phyloP scores from a whole-genome alignment of 2,797 vertebrate genomes.

The Cirrhinus mrigala region DNA sequence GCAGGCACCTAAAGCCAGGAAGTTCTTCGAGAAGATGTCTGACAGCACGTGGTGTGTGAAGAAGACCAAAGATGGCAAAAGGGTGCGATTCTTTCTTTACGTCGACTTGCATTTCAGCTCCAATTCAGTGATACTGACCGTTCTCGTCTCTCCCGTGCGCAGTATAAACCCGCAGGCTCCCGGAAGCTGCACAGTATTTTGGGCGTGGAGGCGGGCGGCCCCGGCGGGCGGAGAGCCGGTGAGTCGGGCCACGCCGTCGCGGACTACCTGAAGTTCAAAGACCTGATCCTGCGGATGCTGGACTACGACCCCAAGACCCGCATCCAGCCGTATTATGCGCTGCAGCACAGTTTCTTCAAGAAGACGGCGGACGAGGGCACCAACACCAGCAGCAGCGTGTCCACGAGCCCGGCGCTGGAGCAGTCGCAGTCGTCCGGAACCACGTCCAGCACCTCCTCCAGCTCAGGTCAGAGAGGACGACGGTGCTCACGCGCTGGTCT shows the following conservation, averaged over 20 bases:
- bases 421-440: constrained; percentile 99
- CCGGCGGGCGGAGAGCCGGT: constrained; percentile 94
- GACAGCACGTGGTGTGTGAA: constrained; percentile 99
- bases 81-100: constrained; percentile 77
- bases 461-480: constrained; percentile 84
- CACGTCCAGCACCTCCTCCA: constrained; percentile 98
- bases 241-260: constrained; percentile 98
- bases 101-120: too few species aligned
- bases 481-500: not conserved
- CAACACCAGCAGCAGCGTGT: constrained; percentile 98
- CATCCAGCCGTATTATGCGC: constrained; percentile 98
- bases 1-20: constrained; percentile 99
- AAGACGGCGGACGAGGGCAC: constrained; percentile 99
- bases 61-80: constrained; percentile 99
- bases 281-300: constrained; percentile 99
- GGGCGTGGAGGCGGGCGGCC: constrained; percentile 97
- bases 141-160: constrained; percentile 55
- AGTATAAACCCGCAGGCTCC: constrained; percentile 97
- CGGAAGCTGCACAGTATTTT: constrained; percentile 98
- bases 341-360: constrained; percentile 99
- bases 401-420: constrained; percentile 97
- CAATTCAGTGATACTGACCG: not conserved
- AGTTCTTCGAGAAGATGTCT: constrained; percentile 99
- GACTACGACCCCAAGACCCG: constrained; percentile 99
- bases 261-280: constrained; percentile 99